phyloP scores from a whole-genome alignment of 2,113 vertebrate species.

The Etheostoma cragini region DNA sequence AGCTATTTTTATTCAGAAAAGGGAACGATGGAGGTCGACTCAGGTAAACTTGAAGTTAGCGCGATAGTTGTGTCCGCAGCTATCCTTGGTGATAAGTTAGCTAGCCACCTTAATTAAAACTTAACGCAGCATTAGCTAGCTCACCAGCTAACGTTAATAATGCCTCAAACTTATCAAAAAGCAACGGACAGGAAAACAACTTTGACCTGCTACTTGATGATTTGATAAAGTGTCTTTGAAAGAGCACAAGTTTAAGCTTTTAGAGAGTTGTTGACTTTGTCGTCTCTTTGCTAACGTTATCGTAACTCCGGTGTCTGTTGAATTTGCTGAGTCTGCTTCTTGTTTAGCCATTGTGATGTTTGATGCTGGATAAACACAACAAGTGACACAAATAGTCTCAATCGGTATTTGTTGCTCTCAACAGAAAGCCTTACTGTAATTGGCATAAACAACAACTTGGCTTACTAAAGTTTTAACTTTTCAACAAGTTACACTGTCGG shows the following conservation, averaged over 20 bases:
- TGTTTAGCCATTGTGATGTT: background rate
- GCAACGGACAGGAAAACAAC: background rate
- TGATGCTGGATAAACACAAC: background rate
- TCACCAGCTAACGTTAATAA: slow-evolving; percentile 25
- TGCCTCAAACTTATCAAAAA: slow-evolving; percentile 5
- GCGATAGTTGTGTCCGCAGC: background rate
- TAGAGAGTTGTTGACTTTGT: background rate
- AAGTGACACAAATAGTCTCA: fast-evolving
- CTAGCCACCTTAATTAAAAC: background rate
- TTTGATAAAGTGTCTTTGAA: background rate
- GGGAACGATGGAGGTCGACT: slow-evolving; percentile 67
- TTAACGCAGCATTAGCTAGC: slow-evolving; percentile 41
- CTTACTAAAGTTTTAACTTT: background rate
- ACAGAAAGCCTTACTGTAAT: background rate
- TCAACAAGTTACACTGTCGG: too few species aligned
- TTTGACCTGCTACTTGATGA: background rate
- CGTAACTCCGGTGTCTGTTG: background rate
- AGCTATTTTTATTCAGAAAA: background rate
- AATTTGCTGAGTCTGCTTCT: background rate
- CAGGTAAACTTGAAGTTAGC: slow-evolving; percentile 61
- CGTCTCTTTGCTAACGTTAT: background rate
- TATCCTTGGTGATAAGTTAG: background rate
- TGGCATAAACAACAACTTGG: background rate
- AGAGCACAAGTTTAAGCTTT: too few species aligned
- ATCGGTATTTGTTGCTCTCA: background rate